Percentiles rank a stretch among this genome's conserved stretches.
These are phyloP conservation scores for Trinorchestia longiramus DNA, from an alignment of 1,140 invertebrate genomes.

Conservation along the genomic window DNA sequence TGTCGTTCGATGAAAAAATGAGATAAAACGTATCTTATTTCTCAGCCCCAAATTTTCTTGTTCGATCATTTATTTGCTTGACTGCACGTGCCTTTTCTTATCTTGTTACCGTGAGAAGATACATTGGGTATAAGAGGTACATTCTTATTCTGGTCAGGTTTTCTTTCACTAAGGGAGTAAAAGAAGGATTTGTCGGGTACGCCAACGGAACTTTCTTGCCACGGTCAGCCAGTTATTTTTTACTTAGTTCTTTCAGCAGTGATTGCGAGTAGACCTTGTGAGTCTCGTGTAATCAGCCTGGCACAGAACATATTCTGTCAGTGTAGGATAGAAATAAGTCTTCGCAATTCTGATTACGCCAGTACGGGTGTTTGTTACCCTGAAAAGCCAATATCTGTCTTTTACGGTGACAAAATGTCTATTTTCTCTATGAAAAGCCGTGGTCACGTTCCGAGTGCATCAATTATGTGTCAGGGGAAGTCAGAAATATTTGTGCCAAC, in stretches of 20 bases:
- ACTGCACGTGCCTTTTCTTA: too few species aligned
- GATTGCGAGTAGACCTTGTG: background rate
- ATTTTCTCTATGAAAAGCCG: background rate
- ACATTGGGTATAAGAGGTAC: background rate
- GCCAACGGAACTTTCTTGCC: background rate
- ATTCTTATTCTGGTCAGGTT: background rate
- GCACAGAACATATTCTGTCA: background rate
- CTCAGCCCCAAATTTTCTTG: too few species aligned
- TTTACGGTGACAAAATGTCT: background rate
- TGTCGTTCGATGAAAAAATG: too few species aligned
- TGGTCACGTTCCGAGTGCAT: background rate
- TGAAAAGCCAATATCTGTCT: background rate
- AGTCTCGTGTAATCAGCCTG: background rate
- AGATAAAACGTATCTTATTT: too few species aligned
- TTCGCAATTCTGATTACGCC: background rate
- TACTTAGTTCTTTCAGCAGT: background rate
- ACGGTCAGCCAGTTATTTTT: background rate
- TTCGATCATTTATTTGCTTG: too few species aligned
- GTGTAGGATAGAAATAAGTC: background rate
- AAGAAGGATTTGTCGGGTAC: background rate
- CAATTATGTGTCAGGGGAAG: background rate
- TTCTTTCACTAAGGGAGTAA: background rate
- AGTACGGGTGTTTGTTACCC: background rate
- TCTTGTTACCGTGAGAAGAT: too few species aligned
- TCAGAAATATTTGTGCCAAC: too few species aligned